Conservation (phyloP, 1,140 invertebrate genomes). For the Pentalonia nigronervosa region DNA sequence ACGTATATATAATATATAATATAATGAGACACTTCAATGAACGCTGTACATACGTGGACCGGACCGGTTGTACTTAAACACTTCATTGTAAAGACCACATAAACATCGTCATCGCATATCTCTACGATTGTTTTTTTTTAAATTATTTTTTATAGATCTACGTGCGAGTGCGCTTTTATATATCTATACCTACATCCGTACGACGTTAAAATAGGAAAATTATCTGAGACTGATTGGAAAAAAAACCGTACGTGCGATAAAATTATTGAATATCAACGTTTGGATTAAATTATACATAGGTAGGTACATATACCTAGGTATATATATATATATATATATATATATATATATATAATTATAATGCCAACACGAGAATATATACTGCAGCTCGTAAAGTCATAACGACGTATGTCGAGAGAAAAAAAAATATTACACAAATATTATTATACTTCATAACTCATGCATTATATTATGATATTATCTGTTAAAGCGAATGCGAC, state of each 20-base stretch:
- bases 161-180: neutral
- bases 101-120: neutral
- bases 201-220: neutral
- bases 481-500: neutral
- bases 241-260: neutral
- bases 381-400: neutral
- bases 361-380: no score
- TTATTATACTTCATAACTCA: neutral
- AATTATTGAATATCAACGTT: neutral
- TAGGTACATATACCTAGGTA: no score
- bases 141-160: neutral
- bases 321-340: no score
- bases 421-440: neutral
- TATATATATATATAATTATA: no score
- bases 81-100: constrained; percentile 17
- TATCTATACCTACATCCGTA: neutral
- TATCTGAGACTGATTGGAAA: neutral
- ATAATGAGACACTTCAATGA: constrained; percentile 18
- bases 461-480: neutral
- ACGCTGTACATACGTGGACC: neutral
- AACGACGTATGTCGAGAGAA: neutral
- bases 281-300: neutral
- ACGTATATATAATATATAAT: neutral
- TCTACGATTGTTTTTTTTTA: neutral
- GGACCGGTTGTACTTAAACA: constrained; percentile 29